Base-by-base conservation (phyloP, 2,113 vertebrate species). In the Chaetops frenatus region DNA sequence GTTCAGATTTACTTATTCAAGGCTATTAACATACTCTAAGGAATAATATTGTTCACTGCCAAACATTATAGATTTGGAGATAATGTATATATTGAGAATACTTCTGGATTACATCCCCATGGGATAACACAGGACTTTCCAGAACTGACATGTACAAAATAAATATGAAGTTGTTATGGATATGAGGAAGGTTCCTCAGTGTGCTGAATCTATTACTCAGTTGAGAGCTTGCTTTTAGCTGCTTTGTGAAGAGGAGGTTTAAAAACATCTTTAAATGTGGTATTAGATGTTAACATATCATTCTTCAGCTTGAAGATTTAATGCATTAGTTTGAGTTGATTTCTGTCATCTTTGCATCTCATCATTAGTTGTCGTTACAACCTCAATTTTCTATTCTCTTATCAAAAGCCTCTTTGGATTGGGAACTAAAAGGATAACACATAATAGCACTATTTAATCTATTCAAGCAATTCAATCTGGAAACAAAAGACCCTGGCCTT, bases 401-500 rank as follows among this genome's bases (percentile, higher is more conserved):
- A 91, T 70, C 57, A 82, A 95, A 94, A 85, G 23, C 19, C 53
- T 82, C 35, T 91, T 89, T 94, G 73, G 66, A n/a, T 45, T 95
- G 84, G 29, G 29, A 82, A 77, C 69, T 86, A 91, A 95, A 89
- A 85, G 61, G 50, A 58, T 65, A 76, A 38, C 21, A 80, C 21
- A 82, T 87, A 97, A 94, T 91, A 90, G 25, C 2, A 4, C 70
- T 69, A 80, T 92, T 94, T 69, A 91, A 27, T 89, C 83, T 95
- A 86, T 92, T 97, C 69, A 92, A 74, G 67, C 51, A 92, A 84
- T 95, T 95, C 84, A 81, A 24, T 89, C 57, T 76, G 84, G 58
- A 94, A 96, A 94, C 81, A 89, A 95, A 96, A 81, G 42, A 51
- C 11, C 24, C n/a, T 36, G 33, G 51, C n/a, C 86, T 91, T 79